These are phyloP conservation scores for Lycaon pictus DNA, from an alignment of 2,113 vertebrate species.

Conservation along the genomic window DNA sequence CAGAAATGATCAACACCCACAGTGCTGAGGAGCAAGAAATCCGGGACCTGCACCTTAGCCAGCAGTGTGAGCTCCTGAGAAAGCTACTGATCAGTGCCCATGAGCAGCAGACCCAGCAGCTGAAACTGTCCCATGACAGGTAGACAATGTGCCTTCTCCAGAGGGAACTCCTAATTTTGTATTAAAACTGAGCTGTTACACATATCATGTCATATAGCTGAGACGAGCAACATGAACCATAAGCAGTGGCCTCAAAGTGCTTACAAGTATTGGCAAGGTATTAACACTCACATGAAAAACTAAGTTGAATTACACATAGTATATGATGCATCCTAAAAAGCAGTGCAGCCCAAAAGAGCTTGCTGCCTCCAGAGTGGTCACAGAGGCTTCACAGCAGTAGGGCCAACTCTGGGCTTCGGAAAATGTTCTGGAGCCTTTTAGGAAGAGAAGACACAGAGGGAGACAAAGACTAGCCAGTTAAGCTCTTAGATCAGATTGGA, in stretches of 20 bases:
- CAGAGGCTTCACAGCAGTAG: not conserved
- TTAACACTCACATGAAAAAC: not conserved
- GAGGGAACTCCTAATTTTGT: not conserved
- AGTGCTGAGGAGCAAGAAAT: slow-evolving; percentile 95
- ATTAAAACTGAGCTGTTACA: not conserved
- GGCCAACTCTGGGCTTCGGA: not conserved
- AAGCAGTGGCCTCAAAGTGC: not conserved
- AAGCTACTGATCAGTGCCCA: slow-evolving; percentile 94
- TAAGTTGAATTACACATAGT: not conserved
- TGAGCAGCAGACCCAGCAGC: slow-evolving; percentile 95
- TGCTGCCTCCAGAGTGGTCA: accelerated
- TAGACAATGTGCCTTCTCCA: slow-evolving; percentile 75
- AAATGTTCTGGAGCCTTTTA: not conserved
- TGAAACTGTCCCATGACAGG: slow-evolving; percentile 97
- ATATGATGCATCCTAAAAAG: not conserved
- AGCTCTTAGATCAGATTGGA: not conserved
- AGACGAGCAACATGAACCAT: not conserved
- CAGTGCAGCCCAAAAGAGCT: not conserved
- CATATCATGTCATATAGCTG: accelerated
- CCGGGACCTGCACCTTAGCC: slow-evolving; percentile 94
- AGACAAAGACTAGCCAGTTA: not conserved
- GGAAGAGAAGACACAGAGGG: not conserved
- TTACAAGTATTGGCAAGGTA: not conserved
- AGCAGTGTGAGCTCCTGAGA: slow-evolving; percentile 96
- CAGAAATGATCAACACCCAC: slow-evolving; percentile 96